Evolutionary conservation across 2,888 invertebrate species (phyloP).

Genomic region (Rapana venosa): DNA sequence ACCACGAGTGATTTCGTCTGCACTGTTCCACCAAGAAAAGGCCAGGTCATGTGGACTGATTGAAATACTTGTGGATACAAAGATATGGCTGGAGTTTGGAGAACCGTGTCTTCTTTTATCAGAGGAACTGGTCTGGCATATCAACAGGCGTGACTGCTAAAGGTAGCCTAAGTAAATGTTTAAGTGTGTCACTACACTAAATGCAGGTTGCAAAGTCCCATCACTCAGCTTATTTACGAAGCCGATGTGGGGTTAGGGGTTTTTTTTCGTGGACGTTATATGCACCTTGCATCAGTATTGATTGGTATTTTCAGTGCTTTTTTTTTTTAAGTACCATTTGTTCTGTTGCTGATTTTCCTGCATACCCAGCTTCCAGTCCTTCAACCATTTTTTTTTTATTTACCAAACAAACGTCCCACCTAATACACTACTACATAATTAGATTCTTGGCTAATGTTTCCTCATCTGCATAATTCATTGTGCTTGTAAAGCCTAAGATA

Average conservation of each 20-base stretch:
- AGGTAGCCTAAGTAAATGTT: not conserved
- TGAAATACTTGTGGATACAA: not conserved
- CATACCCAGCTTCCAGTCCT: too few relatives aligned
- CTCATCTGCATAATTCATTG: too few relatives aligned
- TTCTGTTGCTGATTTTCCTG: too few relatives aligned
- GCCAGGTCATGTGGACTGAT: not conserved
- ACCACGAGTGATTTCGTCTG: not conserved
- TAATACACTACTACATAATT: too few relatives aligned
- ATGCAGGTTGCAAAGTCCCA: not conserved
- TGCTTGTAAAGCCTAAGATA: too few relatives aligned
- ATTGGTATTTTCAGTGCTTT: not conserved
- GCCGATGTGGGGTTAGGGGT: not conserved
- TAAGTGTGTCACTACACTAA: not conserved
- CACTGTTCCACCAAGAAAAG: too few relatives aligned
- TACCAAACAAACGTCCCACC: too few relatives aligned
- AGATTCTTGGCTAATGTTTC: too few relatives aligned
- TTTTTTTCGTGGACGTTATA: too few relatives aligned
- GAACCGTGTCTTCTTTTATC: constrained; percentile 24
- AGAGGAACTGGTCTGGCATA: constrained; percentile 11
- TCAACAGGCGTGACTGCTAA: constrained; percentile 17
- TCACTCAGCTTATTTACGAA: not conserved
- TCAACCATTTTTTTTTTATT: too few relatives aligned
- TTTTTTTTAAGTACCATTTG: not conserved
- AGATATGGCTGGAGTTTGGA: constrained; percentile 34
- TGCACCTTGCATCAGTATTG: not conserved